phyloP scores from a whole-genome alignment of 2,797 vertebrate species.

The Dallia pectoralis region DNA sequence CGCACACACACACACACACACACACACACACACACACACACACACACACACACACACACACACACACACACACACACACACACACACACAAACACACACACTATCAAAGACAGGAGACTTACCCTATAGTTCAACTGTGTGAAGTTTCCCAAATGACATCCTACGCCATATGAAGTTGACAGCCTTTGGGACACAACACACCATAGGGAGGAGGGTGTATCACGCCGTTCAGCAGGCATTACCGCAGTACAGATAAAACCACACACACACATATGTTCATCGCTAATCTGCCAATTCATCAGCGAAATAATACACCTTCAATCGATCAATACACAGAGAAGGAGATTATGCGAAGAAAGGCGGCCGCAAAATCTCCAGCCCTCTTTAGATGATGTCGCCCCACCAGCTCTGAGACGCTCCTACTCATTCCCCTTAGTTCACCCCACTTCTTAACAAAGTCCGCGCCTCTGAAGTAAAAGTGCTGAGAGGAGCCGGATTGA shows the following conservation, averaged over 20 bases:
- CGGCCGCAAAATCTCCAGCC: background rate
- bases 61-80: background rate
- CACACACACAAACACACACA: background rate
- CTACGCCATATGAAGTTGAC: background rate
- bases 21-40: background rate
- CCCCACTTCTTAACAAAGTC: conserved; percentile 21
- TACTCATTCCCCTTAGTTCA: background rate
- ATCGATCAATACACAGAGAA: background rate
- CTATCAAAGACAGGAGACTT: background rate
- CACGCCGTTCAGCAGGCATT: background rate
- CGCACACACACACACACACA: background rate
- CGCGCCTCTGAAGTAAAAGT: conserved; percentile 43
- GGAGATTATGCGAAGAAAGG: background rate
- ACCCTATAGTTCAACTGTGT: conserved; percentile 22
- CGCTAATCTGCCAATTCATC: background rate
- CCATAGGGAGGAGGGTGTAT: background rate
- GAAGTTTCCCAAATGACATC: conserved; percentile 19
- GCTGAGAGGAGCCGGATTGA: conserved; percentile 48
- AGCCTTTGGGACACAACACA: background rate
- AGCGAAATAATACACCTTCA: background rate
- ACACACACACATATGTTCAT: background rate
- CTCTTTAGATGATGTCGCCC: background rate
- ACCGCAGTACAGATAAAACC: background rate
- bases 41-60: background rate
- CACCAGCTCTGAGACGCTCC: background rate